A percentile compares a stretch with the other conserved stretches of the same genome.
Evolutionary conservation across 1,140 invertebrate species (phyloP).

Genomic region (Pseudomyrmex gracilis): DNA sequence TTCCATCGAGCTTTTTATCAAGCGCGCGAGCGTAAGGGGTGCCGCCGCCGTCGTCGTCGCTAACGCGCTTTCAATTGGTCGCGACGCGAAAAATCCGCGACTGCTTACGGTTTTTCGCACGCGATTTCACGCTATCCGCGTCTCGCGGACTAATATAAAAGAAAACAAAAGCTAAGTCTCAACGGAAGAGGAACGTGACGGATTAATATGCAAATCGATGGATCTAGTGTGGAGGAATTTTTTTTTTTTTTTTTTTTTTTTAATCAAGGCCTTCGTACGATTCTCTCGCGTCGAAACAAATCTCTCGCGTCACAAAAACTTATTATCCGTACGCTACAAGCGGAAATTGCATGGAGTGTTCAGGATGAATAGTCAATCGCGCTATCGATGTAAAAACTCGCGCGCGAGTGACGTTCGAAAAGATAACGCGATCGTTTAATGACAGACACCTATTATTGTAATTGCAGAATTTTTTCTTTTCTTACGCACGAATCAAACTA

Average conservation of each 20-base stretch:
- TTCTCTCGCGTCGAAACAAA: slow-evolving; percentile 12
- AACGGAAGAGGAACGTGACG: too few relatives aligned
- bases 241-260: background rate
- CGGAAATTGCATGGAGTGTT: background rate
- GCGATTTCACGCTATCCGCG: slow-evolving; percentile 1
- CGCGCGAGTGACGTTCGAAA: background rate
- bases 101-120: background rate
- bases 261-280: background rate
- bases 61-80: slow-evolving; percentile 6
- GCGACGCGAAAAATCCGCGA: background rate
- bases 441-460: background rate
- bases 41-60: background rate
- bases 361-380: slow-evolving; percentile 8
- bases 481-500: too few relatives aligned
- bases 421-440: background rate
- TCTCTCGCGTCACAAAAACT: slow-evolving; percentile 10
- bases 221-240: slow-evolving; percentile 23
- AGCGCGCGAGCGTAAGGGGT: background rate
- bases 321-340: background rate
- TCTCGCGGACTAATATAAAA: slow-evolving; percentile 10
- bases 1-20: background rate
- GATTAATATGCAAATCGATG: slow-evolving; percentile 39
- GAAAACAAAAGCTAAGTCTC: too few relatives aligned
- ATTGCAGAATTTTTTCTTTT: too few relatives aligned
- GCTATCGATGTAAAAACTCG: background rate